Percentiles rank a stretch among this genome's conserved stretches.
Conservation (phyloP, 2,888 invertebrate species). For the Temnothorax rugatulus region DNA sequence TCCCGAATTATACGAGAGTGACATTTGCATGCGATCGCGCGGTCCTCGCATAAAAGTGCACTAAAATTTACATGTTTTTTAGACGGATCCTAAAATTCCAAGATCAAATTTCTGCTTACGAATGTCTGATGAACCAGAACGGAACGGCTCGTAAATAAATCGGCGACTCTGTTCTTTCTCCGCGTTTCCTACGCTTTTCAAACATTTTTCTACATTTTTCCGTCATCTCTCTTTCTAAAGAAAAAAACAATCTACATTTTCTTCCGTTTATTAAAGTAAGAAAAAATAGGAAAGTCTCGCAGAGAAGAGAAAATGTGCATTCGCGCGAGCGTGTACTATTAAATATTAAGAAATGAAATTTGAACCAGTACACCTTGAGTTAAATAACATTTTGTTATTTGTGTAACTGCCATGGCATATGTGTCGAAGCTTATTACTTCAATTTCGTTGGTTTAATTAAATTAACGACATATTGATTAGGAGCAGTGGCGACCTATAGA, state of each 20-base stretch:
- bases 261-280: neutral
- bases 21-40: constrained; percentile 17
- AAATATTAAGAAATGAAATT: too few relatives aligned
- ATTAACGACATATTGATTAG: too few relatives aligned
- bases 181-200: too few relatives aligned
- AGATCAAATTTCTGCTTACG: neutral
- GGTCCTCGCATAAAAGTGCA: neutral
- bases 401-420: too few relatives aligned
- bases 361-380: too few relatives aligned
- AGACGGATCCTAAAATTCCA: neutral
- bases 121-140: neutral
- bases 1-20: neutral
- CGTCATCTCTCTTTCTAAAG: neutral
- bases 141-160: constrained; percentile 19
- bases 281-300: neutral
- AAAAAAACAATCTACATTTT: neutral
- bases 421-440: too few relatives aligned
- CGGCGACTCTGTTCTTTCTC: neutral
- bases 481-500: too few relatives aligned
- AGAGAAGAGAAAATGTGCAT: neutral
- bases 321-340: neutral
- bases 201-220: neutral
- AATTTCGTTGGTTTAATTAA: too few relatives aligned
- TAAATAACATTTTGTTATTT: too few relatives aligned
- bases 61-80: neutral